phyloP scores from a whole-genome alignment of 2,113 vertebrate genomes.

The Rhodinocichla rosea region DNA sequence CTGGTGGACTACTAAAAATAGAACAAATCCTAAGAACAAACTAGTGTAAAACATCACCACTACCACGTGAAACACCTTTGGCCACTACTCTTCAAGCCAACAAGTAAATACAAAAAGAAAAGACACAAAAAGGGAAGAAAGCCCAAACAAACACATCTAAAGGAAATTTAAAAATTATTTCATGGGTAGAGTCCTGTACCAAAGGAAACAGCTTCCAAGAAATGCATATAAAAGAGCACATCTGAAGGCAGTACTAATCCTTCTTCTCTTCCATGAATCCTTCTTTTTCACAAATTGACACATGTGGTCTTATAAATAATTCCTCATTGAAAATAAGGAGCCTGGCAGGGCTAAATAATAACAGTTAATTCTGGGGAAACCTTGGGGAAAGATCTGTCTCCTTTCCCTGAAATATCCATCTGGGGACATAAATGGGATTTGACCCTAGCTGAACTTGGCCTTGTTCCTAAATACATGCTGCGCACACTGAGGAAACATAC shows the following conservation, averaged over 20 bases:
- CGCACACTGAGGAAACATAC: neutral
- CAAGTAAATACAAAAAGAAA: neutral
- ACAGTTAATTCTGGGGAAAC: neutral
- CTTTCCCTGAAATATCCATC: neutral
- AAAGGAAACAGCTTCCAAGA: neutral
- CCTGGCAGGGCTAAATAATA: neutral
- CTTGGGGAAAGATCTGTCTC: neutral
- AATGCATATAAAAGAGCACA: neutral
- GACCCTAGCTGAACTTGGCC: neutral
- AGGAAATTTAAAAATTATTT: neutral
- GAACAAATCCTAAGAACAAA: neutral
- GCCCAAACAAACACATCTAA: neutral
- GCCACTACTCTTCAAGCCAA: neutral
- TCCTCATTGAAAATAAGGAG: neutral
- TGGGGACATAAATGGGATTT: neutral
- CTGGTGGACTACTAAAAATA: neutral
- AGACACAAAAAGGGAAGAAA: neutral
- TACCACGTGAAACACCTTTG: neutral
- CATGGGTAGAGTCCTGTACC: neutral
- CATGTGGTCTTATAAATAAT: neutral
- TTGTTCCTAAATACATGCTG: neutral
- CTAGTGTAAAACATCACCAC: neutral
- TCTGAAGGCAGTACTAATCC: neutral
- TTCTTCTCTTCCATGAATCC: neutral
- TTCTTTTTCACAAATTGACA: neutral